Conservation (phyloP, 1,140 invertebrate species). For the Calosoma granatense region DNA sequence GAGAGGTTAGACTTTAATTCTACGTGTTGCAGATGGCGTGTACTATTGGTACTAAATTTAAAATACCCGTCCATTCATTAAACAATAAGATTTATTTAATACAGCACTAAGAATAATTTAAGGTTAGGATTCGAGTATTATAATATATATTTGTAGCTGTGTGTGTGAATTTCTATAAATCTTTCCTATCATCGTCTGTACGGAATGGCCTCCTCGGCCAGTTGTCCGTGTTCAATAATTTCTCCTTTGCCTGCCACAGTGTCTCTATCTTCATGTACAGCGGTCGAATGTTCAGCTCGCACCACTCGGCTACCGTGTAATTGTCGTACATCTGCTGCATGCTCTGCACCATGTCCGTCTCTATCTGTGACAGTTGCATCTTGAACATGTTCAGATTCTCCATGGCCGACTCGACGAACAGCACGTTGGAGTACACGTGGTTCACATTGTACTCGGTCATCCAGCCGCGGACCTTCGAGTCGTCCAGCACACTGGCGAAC, state of each 20-base stretch:
- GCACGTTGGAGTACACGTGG: constrained; percentile 63
- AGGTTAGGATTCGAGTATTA: not conserved
- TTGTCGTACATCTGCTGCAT: constrained; percentile 61
- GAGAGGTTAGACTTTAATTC: too few relatives aligned
- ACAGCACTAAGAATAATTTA: not conserved
- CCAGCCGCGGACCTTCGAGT: constrained; percentile 41
- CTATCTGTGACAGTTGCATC: constrained; percentile 43
- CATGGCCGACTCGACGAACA: constrained; percentile 53
- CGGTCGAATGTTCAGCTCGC: constrained; percentile 48
- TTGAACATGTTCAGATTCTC: constrained; percentile 54
- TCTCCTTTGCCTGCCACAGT: constrained; percentile 33
- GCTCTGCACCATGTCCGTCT: constrained; percentile 50
- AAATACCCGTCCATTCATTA: too few relatives aligned
- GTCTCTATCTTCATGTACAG: constrained; percentile 31
- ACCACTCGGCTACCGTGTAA: constrained; percentile 64
- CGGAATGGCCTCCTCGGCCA: constrained; percentile 31
- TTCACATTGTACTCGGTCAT: constrained; percentile 69
- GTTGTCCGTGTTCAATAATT: constrained; percentile 28
- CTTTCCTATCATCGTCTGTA: too few relatives aligned
- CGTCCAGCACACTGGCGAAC: not conserved
- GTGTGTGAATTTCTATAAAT: too few relatives aligned
- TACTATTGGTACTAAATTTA: not conserved
- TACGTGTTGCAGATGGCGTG: constrained; percentile 2
- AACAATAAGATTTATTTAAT: not conserved
- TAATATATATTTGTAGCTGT: too few relatives aligned